These are phyloP conservation scores for Pseudorasbora parva DNA, from an alignment of 2,113 vertebrate genomes.

Conservation along the genomic window DNA sequence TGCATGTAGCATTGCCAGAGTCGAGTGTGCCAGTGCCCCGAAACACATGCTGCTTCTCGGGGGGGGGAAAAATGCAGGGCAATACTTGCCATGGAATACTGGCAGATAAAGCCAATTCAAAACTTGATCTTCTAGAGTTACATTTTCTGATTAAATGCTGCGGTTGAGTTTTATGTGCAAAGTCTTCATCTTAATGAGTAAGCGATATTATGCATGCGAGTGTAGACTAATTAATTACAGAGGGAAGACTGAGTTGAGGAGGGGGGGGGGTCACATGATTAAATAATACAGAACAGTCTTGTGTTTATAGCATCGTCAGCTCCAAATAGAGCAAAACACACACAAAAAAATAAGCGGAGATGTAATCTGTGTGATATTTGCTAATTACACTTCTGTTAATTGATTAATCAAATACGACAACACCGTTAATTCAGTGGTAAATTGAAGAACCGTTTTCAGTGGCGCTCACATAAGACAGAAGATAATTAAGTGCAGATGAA, in stretches of 20 bases:
- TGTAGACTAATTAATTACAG: slow-evolving; percentile 72
- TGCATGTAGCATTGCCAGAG: slow-evolving; percentile 22
- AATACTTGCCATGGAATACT: background rate
- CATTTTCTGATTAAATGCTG: background rate
- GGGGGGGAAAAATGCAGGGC: no score
- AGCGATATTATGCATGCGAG: slow-evolving; percentile 55
- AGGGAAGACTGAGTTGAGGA: slow-evolving; percentile 50
- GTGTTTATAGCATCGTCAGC: slow-evolving; percentile 68
- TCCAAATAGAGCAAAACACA: slow-evolving; percentile 21
- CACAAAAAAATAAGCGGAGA: slow-evolving; percentile 45
- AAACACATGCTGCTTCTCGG: background rate
- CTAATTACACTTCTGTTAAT: slow-evolving; percentile 57
- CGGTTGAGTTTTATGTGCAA: background rate
- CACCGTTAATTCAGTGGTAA: slow-evolving; percentile 58
- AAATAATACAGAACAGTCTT: slow-evolving; percentile 70
- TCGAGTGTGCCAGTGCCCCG: slow-evolving; percentile 42
- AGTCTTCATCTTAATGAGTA: slow-evolving; percentile 64
- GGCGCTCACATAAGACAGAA: slow-evolving; percentile 52
- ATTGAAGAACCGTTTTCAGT: slow-evolving; percentile 44
- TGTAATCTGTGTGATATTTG: slow-evolving; percentile 46
- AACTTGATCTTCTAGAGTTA: background rate
- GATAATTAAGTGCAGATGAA: slow-evolving; percentile 53
- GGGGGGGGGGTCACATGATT: slow-evolving; percentile 59
- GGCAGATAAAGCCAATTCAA: slow-evolving; percentile 1
- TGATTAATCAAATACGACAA: slow-evolving; percentile 69